phyloP scores from a whole-genome alignment of 2,113 vertebrate genomes.

The Panthera uncia region DNA sequence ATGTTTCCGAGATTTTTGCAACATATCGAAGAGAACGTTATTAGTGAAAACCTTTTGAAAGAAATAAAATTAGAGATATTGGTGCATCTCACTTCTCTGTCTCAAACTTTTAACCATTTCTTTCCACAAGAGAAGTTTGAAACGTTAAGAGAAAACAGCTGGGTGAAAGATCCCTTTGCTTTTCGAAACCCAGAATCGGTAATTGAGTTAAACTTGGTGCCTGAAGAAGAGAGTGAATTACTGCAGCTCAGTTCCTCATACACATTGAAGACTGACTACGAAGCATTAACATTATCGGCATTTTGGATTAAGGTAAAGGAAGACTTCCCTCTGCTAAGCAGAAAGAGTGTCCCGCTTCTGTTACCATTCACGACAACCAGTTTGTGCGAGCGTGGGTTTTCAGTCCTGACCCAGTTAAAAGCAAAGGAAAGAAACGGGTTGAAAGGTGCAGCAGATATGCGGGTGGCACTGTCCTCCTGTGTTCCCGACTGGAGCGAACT shows the following conservation, averaged over 20 bases:
- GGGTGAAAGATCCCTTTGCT: conserved; percentile 52
- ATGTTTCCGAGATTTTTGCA: conserved; percentile 49
- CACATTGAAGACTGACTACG: conserved; percentile 23
- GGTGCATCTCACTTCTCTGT: conserved; percentile 15
- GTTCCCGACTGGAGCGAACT: neutral
- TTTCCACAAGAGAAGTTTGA: conserved; percentile 56
- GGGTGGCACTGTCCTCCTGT: neutral
- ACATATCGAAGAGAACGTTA: conserved; percentile 18
- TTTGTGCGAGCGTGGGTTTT: conserved; percentile 44
- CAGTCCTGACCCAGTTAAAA: neutral
- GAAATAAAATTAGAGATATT: conserved; percentile 20
- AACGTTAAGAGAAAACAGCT: conserved; percentile 37
- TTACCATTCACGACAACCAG: neutral
- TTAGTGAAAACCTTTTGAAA: conserved; percentile 44
- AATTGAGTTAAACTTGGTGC: conserved; percentile 8
- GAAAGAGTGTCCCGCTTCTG: neutral
- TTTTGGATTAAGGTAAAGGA: conserved; percentile 49
- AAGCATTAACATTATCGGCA: neutral
- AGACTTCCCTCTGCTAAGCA: conserved; percentile 25
- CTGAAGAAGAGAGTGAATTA: conserved; percentile 45
- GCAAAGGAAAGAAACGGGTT: neutral
- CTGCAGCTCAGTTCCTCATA: conserved; percentile 28
- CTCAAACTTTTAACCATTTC: conserved; percentile 48
- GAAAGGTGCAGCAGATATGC: neutral
- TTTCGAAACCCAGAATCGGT: conserved; percentile 7